phyloP scores from a whole-genome alignment of 2,113 vertebrate species.

The Xenus cinereus region DNA sequence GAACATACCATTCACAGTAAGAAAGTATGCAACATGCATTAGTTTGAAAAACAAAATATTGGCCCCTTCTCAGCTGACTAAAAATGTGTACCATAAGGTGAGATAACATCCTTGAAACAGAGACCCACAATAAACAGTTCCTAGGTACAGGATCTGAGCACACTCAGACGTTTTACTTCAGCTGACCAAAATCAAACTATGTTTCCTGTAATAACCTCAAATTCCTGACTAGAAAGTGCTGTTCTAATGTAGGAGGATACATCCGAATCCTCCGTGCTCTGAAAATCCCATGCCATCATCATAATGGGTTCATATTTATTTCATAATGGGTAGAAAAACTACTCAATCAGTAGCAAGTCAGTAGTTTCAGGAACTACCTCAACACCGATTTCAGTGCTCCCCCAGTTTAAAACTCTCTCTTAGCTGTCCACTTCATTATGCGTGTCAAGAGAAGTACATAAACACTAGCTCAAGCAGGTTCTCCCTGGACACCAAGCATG shows the following conservation, averaged over 20 bases:
- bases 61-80: not conserved
- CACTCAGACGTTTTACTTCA: not conserved
- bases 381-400: not conserved
- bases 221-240: not conserved
- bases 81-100: not conserved
- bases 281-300: not conserved
- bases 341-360: not conserved
- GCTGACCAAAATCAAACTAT: not conserved
- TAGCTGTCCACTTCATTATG: not conserved
- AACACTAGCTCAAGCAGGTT: not conserved
- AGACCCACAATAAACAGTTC: not conserved
- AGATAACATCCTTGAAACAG: not conserved
- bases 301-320: not conserved
- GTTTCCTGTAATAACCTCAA: not conserved
- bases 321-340: not conserved
- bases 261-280: not conserved
- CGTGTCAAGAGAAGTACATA: not conserved
- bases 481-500: not conserved
- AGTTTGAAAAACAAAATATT: not conserved
- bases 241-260: not conserved
- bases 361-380: not conserved
- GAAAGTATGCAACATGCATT: not conserved
- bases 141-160: not conserved
- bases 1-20: fast-evolving
- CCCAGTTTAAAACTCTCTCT: not conserved